Percentiles rank a stretch among this genome's conserved stretches.
Evolutionary conservation across 2,113 vertebrate genomes (phyloP).

Genomic region (Orycteropus afer): DNA sequence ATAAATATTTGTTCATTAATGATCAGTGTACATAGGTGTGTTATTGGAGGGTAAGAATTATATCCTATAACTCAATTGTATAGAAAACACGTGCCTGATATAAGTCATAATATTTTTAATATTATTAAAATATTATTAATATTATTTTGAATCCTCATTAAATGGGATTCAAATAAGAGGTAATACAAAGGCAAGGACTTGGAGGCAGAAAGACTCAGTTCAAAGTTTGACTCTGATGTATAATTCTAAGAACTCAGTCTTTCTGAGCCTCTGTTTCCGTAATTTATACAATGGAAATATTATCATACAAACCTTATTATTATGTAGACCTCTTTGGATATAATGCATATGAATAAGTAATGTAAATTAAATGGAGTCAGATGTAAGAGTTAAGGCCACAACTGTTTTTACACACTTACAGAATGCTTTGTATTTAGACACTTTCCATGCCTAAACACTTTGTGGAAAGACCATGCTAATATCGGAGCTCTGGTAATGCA

Average conservation of each 20-base stretch:
- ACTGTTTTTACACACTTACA: not conserved
- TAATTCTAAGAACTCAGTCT: not conserved
- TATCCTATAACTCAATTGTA: not conserved
- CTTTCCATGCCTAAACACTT: not conserved
- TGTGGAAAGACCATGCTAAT: not conserved
- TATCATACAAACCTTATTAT: not conserved
- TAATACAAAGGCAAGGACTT: not conserved
- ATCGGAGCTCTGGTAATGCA: too few species aligned
- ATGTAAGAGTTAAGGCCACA: not conserved
- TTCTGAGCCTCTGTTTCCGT: not conserved
- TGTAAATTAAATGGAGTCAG: not conserved
- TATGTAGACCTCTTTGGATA: not conserved
- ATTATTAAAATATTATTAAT: slow-evolving; percentile 14
- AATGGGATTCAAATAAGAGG: slow-evolving; percentile 5
- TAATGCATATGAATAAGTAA: slow-evolving; percentile 1
- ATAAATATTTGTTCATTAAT: not conserved
- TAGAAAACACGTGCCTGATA: not conserved
- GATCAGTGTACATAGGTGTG: not conserved
- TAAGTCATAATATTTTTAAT: slow-evolving; percentile 5
- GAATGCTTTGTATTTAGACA: not conserved
- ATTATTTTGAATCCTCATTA: not conserved
- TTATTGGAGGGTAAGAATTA: not conserved
- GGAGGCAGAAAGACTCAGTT: not conserved
- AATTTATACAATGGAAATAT: not conserved
- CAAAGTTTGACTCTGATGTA: not conserved